Base-by-base conservation (phyloP, 2,888 invertebrate genomes). In the Mythimna albipuncta region DNA sequence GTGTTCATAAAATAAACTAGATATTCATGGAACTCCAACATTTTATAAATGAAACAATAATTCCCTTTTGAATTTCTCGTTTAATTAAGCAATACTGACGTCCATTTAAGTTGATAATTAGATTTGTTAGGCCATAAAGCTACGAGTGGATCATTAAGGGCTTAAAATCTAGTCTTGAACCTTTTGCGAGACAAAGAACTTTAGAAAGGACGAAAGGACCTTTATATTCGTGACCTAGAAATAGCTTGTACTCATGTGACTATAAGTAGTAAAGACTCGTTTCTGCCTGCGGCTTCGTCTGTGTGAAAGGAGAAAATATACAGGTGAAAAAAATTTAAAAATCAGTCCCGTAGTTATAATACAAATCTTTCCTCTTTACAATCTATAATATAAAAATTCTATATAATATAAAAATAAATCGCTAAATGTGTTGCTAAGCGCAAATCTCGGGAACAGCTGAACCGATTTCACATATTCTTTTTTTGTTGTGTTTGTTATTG, bases 51-150 rank as follows among this genome's bases (percentile, higher is more conserved):
- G 6, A 72, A 64, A 73, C 19, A 59, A 54, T 41, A n/a, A 32
- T 64, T 57, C 38, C 26, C 21, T 41, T 72, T 52, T 7, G 50
- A 64, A 72, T 11, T 58, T 52, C 19, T 52, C 50, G 47, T 61
- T 67, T 21, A 41, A 67, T 66, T 52, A 62, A 38, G 69, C 65
- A 64, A 61, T 50, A 50, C 10, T 63, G 67, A 65, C 65, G 38
- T 62, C 21, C 26, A 71, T 70, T 70, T 19, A 63, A 71, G 32
- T 66, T 77, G n/a, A 63, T 57, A 77, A 70, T 63, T 63, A 52
- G 55, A 76, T 70, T 77, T 35, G 54, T 64, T 57, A 32, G 21
- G 11, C 13, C 21, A 35, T n/a, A 57, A 6, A 65, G 57, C 9
- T 54, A 32, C 35, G 16, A 62, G 16, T 19, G 54, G 32, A 65